phyloP scores from a whole-genome alignment of 2,888 invertebrate species.

The Meiosimyza decipiens region DNA sequence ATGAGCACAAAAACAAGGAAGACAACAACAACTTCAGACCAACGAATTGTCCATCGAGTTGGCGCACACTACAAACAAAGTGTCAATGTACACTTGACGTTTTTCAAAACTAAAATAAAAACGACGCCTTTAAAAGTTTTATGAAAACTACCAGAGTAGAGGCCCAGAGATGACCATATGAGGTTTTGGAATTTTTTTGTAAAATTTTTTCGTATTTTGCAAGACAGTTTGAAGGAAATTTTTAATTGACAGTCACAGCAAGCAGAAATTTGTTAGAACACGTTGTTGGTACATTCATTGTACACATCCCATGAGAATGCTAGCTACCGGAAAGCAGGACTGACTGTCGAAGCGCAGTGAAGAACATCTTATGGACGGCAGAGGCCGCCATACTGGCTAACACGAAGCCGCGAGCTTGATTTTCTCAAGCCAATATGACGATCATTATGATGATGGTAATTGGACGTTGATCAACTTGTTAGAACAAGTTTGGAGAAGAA shows the following conservation, averaged over 20 bases:
- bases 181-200: background rate
- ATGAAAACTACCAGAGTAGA: slow-evolving; percentile 13
- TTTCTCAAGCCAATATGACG: too few relatives aligned
- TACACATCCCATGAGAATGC: background rate
- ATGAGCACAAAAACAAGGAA: background rate
- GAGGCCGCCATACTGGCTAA: slow-evolving; percentile 10
- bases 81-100: background rate
- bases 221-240: background rate
- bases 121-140: background rate
- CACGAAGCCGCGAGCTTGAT: background rate
- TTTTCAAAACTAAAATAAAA: background rate
- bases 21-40: slow-evolving; percentile 2
- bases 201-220: too few relatives aligned
- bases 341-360: background rate
- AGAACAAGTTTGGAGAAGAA: slow-evolving; percentile 15
- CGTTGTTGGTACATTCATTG: background rate
- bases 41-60: background rate
- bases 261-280: slow-evolving; percentile 16
- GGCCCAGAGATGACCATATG: background rate
- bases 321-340: background rate
- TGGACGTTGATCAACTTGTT: slow-evolving; percentile 22
- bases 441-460: background rate
- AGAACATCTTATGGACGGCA: background rate
- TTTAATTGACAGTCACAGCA: slow-evolving; percentile 20
- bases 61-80: background rate